Evolutionary conservation across 2,888 invertebrate species (phyloP), one percentile per base, ranked within the genome.

Genomic region (Platycheirus albimanus): DNA sequence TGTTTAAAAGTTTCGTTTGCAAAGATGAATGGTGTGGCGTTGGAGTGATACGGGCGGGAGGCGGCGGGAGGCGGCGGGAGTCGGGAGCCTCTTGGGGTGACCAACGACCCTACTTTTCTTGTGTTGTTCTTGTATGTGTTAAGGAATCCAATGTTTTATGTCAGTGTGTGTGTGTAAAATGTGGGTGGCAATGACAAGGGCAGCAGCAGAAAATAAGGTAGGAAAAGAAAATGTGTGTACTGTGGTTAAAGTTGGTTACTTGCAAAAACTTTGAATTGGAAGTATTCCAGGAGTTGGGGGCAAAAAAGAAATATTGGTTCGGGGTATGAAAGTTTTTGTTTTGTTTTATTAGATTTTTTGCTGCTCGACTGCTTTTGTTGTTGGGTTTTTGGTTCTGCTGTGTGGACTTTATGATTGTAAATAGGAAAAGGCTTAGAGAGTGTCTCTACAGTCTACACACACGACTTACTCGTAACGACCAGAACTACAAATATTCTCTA

Each of bases 231-330:
- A 67, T 71, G 66, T 77, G 71, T 77, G 77, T 67, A 72, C 61
- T 77, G 77, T 72, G 81, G 81, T 81, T 77, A 77, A 54, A 81
- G 77, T 77, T 77, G 78, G 83, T 83, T 83, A 83, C 83, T 83
- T 83, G 78, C 83, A 78, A 83, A 83, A 83, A 83, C 83, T 83
- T 83, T 83, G 83, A 83, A 83, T 83, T 78, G 83, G 78, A 83
- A 83, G 78, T 83, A 78, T 69, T 83, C 71, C 24, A n/a, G 51
- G 56, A 64, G 76, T 61, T 33, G 69, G 63, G 77, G 61, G 49
- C 36, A 47, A 45, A 30, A 20, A 52, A 20, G 70, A 66, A 64
- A 49, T 67, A 33, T 74, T 69, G 43, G 61, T 30, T 28, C 43
- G 58, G 41, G 41, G 63, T 78, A 72, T 69, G 56, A 72, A 83